Conservation (phyloP, 2,113 vertebrate species). For the Piliocolobus tephrosceles region DNA sequence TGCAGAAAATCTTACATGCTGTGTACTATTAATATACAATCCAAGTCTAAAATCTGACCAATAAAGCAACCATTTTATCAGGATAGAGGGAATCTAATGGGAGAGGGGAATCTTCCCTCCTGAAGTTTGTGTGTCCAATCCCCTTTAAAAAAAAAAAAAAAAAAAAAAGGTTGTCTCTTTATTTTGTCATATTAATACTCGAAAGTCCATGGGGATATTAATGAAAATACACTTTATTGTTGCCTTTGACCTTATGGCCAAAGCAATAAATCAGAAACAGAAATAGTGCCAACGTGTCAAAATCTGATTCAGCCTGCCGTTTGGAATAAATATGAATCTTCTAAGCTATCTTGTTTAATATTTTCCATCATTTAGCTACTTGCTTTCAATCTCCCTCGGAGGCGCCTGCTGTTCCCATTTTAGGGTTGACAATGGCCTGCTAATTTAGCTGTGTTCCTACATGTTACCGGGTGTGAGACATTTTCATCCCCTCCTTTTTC, state of each 20-base stretch:
- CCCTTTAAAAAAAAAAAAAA: not conserved
- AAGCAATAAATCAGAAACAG: conserved; percentile 6
- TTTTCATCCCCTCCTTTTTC: not conserved
- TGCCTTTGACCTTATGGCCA: conserved; percentile 23
- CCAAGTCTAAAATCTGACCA: conserved; percentile 18
- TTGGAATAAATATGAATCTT: conserved; percentile 39
- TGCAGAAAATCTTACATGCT: conserved; percentile 48
- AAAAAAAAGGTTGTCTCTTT: not conserved
- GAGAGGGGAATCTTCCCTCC: not conserved
- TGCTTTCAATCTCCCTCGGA: not conserved
- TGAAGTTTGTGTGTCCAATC: not conserved
- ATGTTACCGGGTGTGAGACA: not conserved
- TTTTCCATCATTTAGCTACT: conserved; percentile 38
- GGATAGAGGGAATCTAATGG: not conserved
- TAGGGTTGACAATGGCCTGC: not conserved
- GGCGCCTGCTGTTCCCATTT: not conserved
- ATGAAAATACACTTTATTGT: conserved; percentile 1
- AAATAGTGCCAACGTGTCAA: conserved; percentile 40
- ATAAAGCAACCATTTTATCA: conserved; percentile 15
- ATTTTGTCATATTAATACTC: conserved; percentile 14
- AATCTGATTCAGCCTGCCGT: conserved; percentile 15
- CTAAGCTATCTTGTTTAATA: not conserved
- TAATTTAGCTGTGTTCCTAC: not conserved
- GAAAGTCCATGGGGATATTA: conserved; percentile 6
- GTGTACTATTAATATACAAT: conserved; percentile 37